phyloP scores from a whole-genome alignment of 1,140 invertebrate genomes.

The Papilio glaucus region DNA sequence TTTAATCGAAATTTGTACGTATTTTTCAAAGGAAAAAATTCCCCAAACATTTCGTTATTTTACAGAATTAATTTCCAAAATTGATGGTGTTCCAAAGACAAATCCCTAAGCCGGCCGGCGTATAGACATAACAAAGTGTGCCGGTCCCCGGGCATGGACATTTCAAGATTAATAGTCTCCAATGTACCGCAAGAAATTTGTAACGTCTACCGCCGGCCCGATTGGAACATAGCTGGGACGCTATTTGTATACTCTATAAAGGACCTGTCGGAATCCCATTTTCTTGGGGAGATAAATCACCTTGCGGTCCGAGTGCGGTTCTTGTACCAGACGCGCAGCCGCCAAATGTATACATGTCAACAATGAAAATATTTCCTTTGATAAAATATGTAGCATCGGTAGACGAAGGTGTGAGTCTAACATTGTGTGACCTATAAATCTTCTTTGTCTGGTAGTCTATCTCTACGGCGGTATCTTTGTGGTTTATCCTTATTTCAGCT shows the following conservation, averaged over 20 bases:
- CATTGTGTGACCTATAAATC: no score
- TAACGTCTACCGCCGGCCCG: conserved; percentile 36
- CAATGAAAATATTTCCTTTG: conserved; percentile 24
- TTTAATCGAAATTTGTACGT: not conserved
- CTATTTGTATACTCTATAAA: conserved; percentile 48
- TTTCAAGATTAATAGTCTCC: conserved; percentile 44
- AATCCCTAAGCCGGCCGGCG: no score
- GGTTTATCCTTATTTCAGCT: not conserved
- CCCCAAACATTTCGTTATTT: not conserved
- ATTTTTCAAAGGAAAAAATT: not conserved
- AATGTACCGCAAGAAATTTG: conserved; percentile 43
- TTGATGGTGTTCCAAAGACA: not conserved
- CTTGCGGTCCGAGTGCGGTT: conserved; percentile 39
- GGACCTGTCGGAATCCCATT: conserved; percentile 46
- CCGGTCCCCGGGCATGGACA: conserved; percentile 16
- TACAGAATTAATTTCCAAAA: not conserved
- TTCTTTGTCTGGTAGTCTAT: no score
- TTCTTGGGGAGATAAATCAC: conserved; percentile 47
- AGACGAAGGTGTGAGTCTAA: not conserved
- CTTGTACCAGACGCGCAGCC: conserved; percentile 36
- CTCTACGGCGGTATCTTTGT: no score
- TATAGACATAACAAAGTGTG: conserved; percentile 35
- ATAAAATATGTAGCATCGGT: not conserved
- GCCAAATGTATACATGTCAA: conserved; percentile 26
- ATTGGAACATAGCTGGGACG: conserved; percentile 34